Evolutionary conservation across 2,888 invertebrate genomes (phyloP).

Genomic region (Drosophila barbarae): DNA sequence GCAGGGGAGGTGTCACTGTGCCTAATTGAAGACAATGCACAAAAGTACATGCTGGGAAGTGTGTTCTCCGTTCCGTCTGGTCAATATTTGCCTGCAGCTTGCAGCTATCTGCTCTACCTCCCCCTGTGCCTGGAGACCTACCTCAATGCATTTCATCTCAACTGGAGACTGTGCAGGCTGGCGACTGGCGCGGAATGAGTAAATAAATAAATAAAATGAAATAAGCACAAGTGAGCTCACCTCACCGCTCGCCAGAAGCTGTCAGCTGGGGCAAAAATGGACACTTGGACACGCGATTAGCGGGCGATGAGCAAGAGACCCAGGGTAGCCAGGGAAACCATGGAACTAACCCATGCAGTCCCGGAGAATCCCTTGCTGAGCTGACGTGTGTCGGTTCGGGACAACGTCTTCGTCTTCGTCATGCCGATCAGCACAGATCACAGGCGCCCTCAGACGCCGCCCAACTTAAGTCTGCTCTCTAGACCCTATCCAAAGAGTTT

Average conservation of each 20-base stretch:
- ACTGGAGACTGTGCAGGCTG: conserved; percentile 9
- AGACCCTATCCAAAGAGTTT: neutral
- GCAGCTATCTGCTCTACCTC: conserved; percentile 1
- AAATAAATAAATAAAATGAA: conserved; percentile 32
- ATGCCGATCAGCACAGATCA: conserved; percentile 57
- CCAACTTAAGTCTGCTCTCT: conserved; percentile 1
- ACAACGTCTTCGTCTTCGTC: conserved; percentile 45
- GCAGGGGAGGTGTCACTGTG: conserved; percentile 40
- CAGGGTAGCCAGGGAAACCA: conserved; percentile 39
- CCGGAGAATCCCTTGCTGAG: conserved; percentile 33
- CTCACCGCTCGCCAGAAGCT: conserved; percentile 45
- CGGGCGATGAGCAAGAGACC: conserved; percentile 39
- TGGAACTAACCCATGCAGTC: conserved; percentile 5
- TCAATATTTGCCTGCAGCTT: conserved; percentile 21
- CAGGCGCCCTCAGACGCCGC: conserved; percentile 59
- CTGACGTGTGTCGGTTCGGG: conserved; percentile 54
- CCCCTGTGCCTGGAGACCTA: conserved; percentile 25
- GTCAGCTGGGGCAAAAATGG: conserved; percentile 36
- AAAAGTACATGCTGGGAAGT: conserved; percentile 14
- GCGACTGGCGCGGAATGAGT: conserved; percentile 15
- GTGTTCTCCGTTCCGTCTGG: neutral
- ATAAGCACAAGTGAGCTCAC: conserved; percentile 22
- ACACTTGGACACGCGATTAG: conserved; percentile 28
- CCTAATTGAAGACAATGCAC: conserved; percentile 39
- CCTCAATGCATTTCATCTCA: conserved; percentile 47